phyloP scores from a whole-genome alignment of 2,888 invertebrate genomes.

The Amorpha juglandis region DNA sequence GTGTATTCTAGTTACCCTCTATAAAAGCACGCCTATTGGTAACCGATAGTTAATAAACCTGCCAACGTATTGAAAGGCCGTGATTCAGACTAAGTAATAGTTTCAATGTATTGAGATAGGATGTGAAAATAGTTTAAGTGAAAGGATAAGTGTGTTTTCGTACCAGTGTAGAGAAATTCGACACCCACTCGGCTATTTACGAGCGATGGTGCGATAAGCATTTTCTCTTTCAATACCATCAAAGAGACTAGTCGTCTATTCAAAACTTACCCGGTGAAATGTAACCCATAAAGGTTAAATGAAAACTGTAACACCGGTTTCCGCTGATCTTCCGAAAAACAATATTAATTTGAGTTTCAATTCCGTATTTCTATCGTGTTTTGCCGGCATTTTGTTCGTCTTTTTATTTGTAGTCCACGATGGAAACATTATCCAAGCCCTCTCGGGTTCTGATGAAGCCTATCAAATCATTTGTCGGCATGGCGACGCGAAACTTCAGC shows the following conservation, averaged over 20 bases:
- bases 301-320: constrained; percentile 67
- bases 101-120: constrained; percentile 68
- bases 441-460: constrained; percentile 69
- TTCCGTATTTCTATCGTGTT: constrained; percentile 45
- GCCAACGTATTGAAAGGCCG: constrained; percentile 60
- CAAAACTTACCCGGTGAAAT: constrained; percentile 69
- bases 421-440: constrained; percentile 68
- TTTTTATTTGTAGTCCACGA: constrained; percentile 56
- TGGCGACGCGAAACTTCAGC: constrained; percentile 72
- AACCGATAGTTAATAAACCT: constrained; percentile 48
- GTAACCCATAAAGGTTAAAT: constrained; percentile 72
- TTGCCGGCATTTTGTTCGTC: constrained; percentile 40
- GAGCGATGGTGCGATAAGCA: constrained; percentile 80
- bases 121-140: constrained; percentile 77
- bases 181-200: constrained; percentile 79
- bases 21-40: constrained; percentile 4
- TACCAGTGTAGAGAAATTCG: constrained; percentile 76
- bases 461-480: constrained; percentile 77
- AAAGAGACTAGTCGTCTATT: constrained; percentile 79
- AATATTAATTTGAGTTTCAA: constrained; percentile 57
- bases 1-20: background rate
- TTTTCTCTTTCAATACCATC: constrained; percentile 81
- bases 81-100: constrained; percentile 58
- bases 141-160: constrained; percentile 81
- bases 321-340: constrained; percentile 58